Evolutionary conservation across 2,888 invertebrate genomes (phyloP), one percentile per base, ranked within the genome.

Genomic region (Callinectes sapidus): DNA sequence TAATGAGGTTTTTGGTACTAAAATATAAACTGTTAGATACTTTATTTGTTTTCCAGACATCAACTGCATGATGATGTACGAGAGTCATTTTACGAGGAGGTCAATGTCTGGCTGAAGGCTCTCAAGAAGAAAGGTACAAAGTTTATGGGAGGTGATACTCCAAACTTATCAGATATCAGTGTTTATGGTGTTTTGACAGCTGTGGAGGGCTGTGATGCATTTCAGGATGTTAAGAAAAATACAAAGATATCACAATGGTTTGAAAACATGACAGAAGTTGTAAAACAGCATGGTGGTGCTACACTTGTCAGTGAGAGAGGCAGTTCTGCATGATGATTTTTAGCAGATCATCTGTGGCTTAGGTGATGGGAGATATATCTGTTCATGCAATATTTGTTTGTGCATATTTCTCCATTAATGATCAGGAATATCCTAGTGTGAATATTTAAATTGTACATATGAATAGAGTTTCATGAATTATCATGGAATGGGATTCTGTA

Each of bases 131-230:
- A 97, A 95, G 97, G 97, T 2, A 96, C 97, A 0, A 96, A 96
- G 39, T 99, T 98, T 95, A 97, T 98, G 96, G 99, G 99, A 13
- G 99, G 99, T 0, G 95, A 96, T 39, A 96, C 97, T 28, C 99
- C 99, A 0, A 98, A 99, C 95, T 96, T 99, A 13, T 98, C 99
- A 0, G 99, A 99, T 96, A 96, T 99, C 90, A 97, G 98, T 0
- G 98, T 99, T 0, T 99, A 97, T 95, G 99, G 99, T 0, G 97
- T 98, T 3, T 96, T 99, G 6, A 97, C 97, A 16, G 92, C 93
- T 32, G 90, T 99, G 95, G 98, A 99, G 96, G 99, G 95, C 3
- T 95, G 95, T 77, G 93, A 96, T 81, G 98, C 99, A 0, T 99
- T 99, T 95, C 96, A 97, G 95, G 99, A 99, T 95, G 96, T 98